Conservation (phyloP, 2,113 vertebrate genomes). For the Melanostigma gelatinosum region DNA sequence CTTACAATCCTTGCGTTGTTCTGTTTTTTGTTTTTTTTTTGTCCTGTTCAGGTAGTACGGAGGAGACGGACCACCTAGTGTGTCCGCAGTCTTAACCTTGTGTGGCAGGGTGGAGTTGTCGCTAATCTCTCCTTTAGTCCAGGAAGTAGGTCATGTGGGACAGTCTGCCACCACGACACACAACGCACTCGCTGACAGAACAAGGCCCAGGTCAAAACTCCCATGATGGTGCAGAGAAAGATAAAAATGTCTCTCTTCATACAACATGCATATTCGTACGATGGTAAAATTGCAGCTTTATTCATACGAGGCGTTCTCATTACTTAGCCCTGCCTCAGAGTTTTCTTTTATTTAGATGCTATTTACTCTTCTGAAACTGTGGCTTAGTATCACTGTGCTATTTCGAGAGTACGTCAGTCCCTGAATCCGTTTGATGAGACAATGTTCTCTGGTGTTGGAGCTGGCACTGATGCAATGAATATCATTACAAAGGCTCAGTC, state of each 20-base stretch:
- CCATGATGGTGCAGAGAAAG: conserved; percentile 8
- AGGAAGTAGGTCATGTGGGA: conserved; percentile 79
- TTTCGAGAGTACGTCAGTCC: conserved; percentile 57
- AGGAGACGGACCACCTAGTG: conserved; percentile 26
- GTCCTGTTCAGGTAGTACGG: background rate
- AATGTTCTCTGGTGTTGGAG: conserved; percentile 57
- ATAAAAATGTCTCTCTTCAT: conserved; percentile 15
- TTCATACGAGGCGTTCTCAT: conserved; percentile 18
- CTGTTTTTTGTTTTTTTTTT: background rate
- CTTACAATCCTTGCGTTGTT: background rate
- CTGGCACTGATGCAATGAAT: conserved; percentile 63
- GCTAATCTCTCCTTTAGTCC: conserved; percentile 78
- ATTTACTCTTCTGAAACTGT: conserved; percentile 37
- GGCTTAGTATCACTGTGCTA: conserved; percentile 38
- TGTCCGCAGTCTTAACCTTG: conserved; percentile 62
- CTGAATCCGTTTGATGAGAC: conserved; percentile 59
- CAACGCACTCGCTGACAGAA: conserved; percentile 38
- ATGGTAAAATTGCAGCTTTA: conserved; percentile 31
- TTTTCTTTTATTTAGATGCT: conserved; percentile 21
- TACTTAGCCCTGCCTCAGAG: conserved; percentile 19
- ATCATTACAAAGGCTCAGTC: conserved; percentile 62
- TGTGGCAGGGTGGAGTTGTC: conserved; percentile 48
- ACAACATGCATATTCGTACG: conserved; percentile 1
- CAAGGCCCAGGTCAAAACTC: conserved; percentile 55
- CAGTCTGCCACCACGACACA: conserved; percentile 57